A percentile compares a stretch with the other conserved stretches of the same genome.
Conservation (phyloP, 2,113 vertebrate genomes). For the Coptodon bakossiorum region DNA sequence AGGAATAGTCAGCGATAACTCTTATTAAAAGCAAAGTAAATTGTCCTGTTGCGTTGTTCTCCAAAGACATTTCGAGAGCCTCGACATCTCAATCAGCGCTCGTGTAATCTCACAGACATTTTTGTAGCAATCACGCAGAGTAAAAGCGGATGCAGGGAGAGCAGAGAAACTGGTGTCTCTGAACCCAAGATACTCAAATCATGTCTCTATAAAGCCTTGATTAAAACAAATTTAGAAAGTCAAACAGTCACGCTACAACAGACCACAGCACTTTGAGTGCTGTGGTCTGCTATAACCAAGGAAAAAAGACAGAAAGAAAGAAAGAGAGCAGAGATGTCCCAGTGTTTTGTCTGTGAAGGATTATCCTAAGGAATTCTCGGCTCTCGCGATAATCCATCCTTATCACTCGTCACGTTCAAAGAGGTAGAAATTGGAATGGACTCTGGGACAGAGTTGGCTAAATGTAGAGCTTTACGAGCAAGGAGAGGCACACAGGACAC, state of each 20-base stretch:
- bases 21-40: constrained; percentile 28
- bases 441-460: constrained; percentile 34
- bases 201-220: constrained; percentile 62
- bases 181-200: constrained; percentile 57
- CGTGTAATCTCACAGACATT: constrained; percentile 40
- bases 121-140: constrained; percentile 43
- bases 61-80: constrained; percentile 10
- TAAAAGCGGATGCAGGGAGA: not conserved
- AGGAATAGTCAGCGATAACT: not conserved
- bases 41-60: constrained; percentile 27
- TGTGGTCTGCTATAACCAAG: not conserved
- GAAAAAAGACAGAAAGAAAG: not conserved
- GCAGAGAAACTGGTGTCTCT: constrained; percentile 17
- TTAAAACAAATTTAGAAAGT: constrained; percentile 64
- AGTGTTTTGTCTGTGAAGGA: constrained; percentile 66
- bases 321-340: constrained; percentile 51
- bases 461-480: constrained; percentile 49
- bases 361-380: constrained; percentile 53
- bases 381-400: constrained; percentile 65
- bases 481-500: constrained; percentile 22
- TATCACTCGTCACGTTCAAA: constrained; percentile 67
- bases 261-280: constrained; percentile 33
- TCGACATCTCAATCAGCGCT: constrained; percentile 34
- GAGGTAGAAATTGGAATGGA: constrained; percentile 56
- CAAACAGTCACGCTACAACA: constrained; percentile 33